Evolutionary conservation across 2,113 vertebrate genomes (phyloP), one percentile per base, ranked within the genome.

Genomic region (Myiozetetes cayanensis): DNA sequence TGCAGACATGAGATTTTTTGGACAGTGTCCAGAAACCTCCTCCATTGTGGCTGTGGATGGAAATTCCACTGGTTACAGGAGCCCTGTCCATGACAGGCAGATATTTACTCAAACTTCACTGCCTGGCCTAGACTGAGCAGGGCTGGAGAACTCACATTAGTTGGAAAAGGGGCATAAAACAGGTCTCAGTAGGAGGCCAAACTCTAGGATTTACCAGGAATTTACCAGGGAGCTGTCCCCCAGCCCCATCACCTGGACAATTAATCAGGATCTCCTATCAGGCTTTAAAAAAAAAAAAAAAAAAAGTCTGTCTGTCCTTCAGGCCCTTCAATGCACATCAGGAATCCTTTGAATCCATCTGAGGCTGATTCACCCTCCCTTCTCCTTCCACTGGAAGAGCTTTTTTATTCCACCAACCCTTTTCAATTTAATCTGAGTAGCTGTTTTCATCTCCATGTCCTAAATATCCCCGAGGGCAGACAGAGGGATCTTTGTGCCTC

Each of bases 401-500:
- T 93, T 96, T 96, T 95, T 96, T 94, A 94, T 87, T 95, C 91
- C 89, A 47, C 58, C 62, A 95, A 58, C 56, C 70, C 86, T 93
- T 94, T 91, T 93, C 49, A 96, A 86, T 77, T 62, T 49, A 83
- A 93, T 94, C 27, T 91, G 65, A 96, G 87, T 74, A 31, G 76
- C 88, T 96, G 65, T 96, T 96, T 78, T 94, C 81, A 90, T 85
- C 70, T 67, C 58, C 93, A 93, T 70, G 73, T 65, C 88, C 96
- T 93, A 97, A 97, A 96, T 96, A 94, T 75, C 96, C 77, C 86
- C 46, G 14, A 39, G 89, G 67, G 46, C 70, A 93, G 93, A 97
- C 87, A 97, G 96, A 97, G 90, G 82, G 43, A 84, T 79, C 92
- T 96, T 97, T 97, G 95, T 97, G 73, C 58, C 58, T 43, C 52